Conservation (phyloP, 2,113 vertebrate species). For the Candoia aspera region DNA sequence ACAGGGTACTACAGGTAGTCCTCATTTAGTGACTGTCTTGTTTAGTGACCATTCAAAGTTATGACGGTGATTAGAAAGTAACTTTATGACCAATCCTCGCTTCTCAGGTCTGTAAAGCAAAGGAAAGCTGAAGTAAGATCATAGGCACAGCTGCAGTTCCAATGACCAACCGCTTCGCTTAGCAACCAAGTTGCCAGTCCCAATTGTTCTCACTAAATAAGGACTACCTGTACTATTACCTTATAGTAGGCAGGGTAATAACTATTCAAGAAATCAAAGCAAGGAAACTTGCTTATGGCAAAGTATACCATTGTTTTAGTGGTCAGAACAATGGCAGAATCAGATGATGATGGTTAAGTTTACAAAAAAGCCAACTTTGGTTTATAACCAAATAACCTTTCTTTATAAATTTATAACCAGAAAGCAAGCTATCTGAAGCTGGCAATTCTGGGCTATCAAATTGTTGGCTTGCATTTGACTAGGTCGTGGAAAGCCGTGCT, state of each 20-base stretch:
- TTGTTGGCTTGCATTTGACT: not conserved
- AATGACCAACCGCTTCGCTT: no score
- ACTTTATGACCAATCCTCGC: no score
- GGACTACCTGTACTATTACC: not conserved
- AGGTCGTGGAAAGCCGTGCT: not conserved
- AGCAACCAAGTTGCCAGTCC: no score
- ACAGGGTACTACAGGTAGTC: no score
- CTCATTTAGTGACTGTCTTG: no score
- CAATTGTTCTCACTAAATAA: no score
- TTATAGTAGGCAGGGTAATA: not conserved
- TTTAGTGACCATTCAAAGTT: no score
- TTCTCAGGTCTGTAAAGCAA: no score
- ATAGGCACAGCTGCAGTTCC: no score
- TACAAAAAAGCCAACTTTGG: not conserved
- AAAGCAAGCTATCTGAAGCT: not conserved
- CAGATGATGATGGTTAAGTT: not conserved
- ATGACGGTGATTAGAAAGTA: no score
- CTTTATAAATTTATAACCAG: slow-evolving; percentile 48
- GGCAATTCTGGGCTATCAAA: not conserved
- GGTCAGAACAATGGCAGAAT: not conserved
- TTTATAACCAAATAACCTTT: no score
- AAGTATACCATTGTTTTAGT: not conserved
- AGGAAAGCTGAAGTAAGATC: no score
- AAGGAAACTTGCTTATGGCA: not conserved
- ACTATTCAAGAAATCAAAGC: not conserved